Percentiles rank a stretch among this genome's conserved stretches.
Conservation (phyloP, 92 coral and sea anemone species). For the Zoanthus sansibaricus region DNA sequence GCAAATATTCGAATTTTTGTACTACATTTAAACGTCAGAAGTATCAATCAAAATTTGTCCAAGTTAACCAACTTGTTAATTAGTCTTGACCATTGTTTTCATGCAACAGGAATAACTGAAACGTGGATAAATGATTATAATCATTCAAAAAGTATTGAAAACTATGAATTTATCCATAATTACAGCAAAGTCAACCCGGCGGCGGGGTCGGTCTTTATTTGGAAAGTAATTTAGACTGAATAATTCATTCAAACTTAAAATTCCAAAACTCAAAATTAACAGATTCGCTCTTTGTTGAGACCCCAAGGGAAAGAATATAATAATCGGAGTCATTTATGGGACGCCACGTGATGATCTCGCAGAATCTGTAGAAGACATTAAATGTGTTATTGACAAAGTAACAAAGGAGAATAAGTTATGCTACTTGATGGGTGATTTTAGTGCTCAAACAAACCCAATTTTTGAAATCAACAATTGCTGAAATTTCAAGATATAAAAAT, state of each 20-base stretch:
- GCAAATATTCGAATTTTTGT: neutral
- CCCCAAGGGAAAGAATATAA: neutral
- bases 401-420: too few species aligned
- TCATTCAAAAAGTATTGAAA: neutral
- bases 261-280: neutral
- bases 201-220: neutral
- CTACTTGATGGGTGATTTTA: too few species aligned
- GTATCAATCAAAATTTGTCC: neutral
- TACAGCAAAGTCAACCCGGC: neutral
- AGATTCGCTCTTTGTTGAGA: neutral
- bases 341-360: neutral
- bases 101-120: neutral
- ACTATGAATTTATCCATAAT: neutral
- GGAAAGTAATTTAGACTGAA: neutral
- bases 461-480: too few species aligned
- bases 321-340: neutral
- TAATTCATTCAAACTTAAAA: neutral
- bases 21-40: neutral
- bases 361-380: neutral
- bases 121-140: neutral
- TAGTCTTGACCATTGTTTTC: neutral
- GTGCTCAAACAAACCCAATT: too few species aligned
- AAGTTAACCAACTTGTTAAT: neutral
- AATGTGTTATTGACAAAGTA: neutral
- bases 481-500: too few species aligned